Conservation (phyloP, 2,888 invertebrate species). For the Cantharis lateralis region DNA sequence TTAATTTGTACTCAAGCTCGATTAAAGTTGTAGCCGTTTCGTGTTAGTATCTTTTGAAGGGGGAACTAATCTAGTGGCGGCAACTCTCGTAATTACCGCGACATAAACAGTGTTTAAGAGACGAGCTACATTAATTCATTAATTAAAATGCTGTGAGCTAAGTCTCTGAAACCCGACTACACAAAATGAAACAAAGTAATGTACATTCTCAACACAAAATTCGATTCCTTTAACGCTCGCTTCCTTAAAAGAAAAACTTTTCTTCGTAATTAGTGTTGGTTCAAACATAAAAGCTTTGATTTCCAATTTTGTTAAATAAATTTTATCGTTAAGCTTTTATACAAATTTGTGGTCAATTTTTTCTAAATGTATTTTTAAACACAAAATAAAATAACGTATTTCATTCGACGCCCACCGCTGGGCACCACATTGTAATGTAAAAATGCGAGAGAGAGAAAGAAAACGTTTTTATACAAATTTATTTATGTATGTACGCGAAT, state of each 20-base stretch:
- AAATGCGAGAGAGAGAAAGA: too few species aligned
- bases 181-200: conserved; percentile 42
- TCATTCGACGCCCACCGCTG: not conserved
- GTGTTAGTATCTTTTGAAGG: conserved; percentile 27
- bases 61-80: conserved; percentile 45
- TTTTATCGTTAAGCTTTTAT: not conserved
- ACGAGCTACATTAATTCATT: conserved; percentile 59
- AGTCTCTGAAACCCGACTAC: conserved; percentile 46
- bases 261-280: not conserved
- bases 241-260: conserved; percentile 5
- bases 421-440: too few species aligned
- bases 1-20: conserved; percentile 52
- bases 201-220: conserved; percentile 33
- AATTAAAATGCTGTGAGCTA: conserved; percentile 56
- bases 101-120: conserved; percentile 59
- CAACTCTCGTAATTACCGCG: conserved; percentile 57
- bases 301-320: conserved; percentile 9
- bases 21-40: conserved; percentile 47
- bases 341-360: not conserved
- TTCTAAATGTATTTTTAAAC: not conserved
- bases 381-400: not conserved
- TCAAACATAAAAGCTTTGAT: conserved; percentile 2
- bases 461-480: too few species aligned
- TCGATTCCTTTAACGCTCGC: conserved; percentile 20
- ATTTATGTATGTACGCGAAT: too few species aligned